Evolutionary conservation across 2,888 invertebrate genomes (phyloP), one percentile per base, ranked within the genome.

Genomic region (Epirrhoe tristata): DNA sequence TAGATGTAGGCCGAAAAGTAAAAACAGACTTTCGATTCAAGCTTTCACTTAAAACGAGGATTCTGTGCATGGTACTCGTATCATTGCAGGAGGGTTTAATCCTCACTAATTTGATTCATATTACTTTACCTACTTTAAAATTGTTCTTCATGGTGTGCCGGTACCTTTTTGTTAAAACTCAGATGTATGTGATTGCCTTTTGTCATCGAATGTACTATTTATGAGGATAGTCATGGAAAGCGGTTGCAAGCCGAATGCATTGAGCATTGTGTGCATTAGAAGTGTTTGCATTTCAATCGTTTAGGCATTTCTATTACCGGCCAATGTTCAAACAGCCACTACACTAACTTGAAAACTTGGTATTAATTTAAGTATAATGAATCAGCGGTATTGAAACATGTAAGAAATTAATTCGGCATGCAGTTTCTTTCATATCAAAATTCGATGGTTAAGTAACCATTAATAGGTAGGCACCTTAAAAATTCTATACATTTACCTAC

Each of bases 281-380:
- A 48, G 14, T 48, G 48, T 48, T 48, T 48, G 48, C 48, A 14
- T 48, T 48, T 48, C 48, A 48, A 48, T 48, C 16, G 12, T 48
- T 16, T 46, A 14, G 14, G 10, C 46, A 8, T 36, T 46, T 14
- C 5, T 46, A n/a, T 46, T 46, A 46, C 46, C 14, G 14, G 46
- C n/a, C 5, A 43, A 43, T n/a, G 43, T 46, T 46, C 0, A 46
- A 10, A 5, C 46, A 14, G 46, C 14, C 10, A 2, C 5, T 2
- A 5, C 5, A 46, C 5, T 46, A 2, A 14, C 46, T 46, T 46
- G 5, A 46, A 46, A 14, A 46, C 46, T 14, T n/a, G 12, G 7
- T 36, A 36, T 36, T 6, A 8, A 36, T 8, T 8, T 36, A 36
- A n/a, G n/a, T n/a, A n/a, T n/a, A n/a, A 24, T 36, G 36, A 36